Conservation (phyloP, 2,113 vertebrate species). For the Stigmatopora argus region DNA sequence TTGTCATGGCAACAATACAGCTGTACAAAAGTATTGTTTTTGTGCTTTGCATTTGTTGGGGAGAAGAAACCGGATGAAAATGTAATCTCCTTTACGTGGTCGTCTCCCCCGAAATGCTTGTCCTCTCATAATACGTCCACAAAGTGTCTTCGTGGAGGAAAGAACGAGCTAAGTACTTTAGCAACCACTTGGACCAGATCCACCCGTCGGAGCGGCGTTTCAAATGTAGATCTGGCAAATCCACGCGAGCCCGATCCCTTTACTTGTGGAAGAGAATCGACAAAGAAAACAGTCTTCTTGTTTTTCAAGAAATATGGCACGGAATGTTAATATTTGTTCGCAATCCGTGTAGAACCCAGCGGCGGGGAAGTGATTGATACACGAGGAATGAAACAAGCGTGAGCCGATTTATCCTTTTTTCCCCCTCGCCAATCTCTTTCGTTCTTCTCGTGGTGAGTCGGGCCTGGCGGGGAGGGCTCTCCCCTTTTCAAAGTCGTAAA, state of each 20-base stretch:
- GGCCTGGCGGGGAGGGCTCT: conserved; percentile 17
- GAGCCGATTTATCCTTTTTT: conserved; percentile 2
- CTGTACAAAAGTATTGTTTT: neutral
- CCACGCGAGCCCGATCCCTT: neutral
- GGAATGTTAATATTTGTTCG: neutral
- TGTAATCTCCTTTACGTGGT: neutral
- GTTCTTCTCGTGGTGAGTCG: conserved; percentile 3
- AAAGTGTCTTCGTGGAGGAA: neutral
- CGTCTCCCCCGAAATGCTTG: neutral
- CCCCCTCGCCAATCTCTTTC: neutral
- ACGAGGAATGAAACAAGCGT: conserved; percentile 6
- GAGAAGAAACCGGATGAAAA: neutral
- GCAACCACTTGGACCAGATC: conserved; percentile 10
- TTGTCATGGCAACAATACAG: too few relatives aligned
- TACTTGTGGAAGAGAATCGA: neutral
- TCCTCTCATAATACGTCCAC: neutral
- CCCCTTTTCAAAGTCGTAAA: conserved; percentile 24
- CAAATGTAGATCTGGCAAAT: conserved; percentile 2
- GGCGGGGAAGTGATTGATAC: conserved; percentile 4
- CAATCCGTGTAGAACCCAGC: neutral
- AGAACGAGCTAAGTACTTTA: conserved; percentile 1
- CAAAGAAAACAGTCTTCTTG: conserved; percentile 1
- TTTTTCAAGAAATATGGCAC: conserved; percentile 8
- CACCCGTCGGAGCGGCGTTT: conserved; percentile 3
- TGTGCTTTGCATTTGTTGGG: neutral